Percentiles rank a stretch among this genome's conserved stretches.
These are phyloP conservation scores for Sigmodon hispidus DNA, from an alignment of 2,113 vertebrate species.

Conservation along the genomic window DNA sequence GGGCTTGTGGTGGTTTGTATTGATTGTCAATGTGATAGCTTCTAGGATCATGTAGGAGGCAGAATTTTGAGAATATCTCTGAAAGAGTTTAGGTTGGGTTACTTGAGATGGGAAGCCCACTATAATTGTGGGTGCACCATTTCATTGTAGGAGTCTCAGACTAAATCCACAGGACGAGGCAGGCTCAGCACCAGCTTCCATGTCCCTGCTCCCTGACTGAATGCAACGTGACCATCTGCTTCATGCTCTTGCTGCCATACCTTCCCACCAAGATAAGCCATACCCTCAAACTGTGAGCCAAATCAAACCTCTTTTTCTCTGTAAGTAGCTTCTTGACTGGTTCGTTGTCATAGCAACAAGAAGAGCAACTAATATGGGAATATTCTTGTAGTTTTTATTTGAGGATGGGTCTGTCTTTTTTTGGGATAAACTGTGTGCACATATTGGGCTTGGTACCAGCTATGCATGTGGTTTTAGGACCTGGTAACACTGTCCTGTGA, in stretches of 20 bases:
- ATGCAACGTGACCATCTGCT: not conserved
- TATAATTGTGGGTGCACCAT: not conserved
- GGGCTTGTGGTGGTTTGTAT: not conserved
- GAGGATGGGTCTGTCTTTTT: not conserved
- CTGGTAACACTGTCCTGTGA: not conserved
- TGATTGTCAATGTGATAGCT: not conserved
- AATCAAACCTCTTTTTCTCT: not conserved
- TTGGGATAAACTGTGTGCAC: not conserved
- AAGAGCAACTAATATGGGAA: not conserved
- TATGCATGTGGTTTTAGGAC: not conserved
- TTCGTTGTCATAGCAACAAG: not conserved
- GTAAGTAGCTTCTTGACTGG: not conserved
- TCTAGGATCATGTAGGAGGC: not conserved
- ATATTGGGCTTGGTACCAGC: not conserved
- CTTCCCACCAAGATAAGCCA: not conserved
- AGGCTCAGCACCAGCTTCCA: not conserved
- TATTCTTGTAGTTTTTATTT: not conserved
- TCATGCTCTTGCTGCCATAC: too few relatives aligned
- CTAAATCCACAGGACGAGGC: not conserved
- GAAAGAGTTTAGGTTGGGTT: not conserved
- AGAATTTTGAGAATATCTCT: too few relatives aligned
- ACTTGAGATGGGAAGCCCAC: not conserved
- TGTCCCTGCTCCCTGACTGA: not conserved
- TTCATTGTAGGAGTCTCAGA: not conserved
- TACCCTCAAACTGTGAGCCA: not conserved